Evolutionary conservation across 2,888 invertebrate genomes (phyloP), one percentile per base, ranked within the genome.

Genomic region (Calameuta idolon): DNA sequence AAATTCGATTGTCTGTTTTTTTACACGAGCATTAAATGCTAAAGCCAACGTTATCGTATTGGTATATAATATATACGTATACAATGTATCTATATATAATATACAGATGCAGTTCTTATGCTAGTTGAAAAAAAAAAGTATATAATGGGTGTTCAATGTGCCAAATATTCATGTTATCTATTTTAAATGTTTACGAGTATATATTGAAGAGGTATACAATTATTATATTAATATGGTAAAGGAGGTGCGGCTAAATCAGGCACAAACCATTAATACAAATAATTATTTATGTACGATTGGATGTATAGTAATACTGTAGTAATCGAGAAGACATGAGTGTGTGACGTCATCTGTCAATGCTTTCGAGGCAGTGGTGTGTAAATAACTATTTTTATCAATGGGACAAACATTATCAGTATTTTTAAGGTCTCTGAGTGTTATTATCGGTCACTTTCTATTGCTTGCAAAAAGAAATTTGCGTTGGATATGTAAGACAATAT

Each of bases 111-210:
- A 55, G 23, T 55, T 55, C 55, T 23, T 55, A 55, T 80, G 82
- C 75, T 76, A 77, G 68, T 81, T 73, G 75, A 79, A 77, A 77
- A 75, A 82, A 83, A 74, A 83, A 74, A 82, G 83, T 79, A 82
- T 78, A 82, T 78, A 76, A 82, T 85, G 80, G 74, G 83, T 90
- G 90, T 91, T 89, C 86, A 83, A 89, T 91, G 90, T 91, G 90
- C 91, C 91, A 91, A 90, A 90, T 89, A 89, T 85, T 87, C 87
- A 84, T 89, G 89, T 91, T 91, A 89, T 81, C 84, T 86, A 89
- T 85, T 90, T 88, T 87, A 88, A 89, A 87, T 89, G 89, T 90
- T 90, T 89, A 89, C 82, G 83, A 84, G 80, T 80, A 77, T 81
- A 74, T 74, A 77, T 79, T 34, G 76, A 80, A 69, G 30, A 77